Evolutionary conservation across 2,888 invertebrate genomes (phyloP).

Genomic region (Mesoligia furuncula): DNA sequence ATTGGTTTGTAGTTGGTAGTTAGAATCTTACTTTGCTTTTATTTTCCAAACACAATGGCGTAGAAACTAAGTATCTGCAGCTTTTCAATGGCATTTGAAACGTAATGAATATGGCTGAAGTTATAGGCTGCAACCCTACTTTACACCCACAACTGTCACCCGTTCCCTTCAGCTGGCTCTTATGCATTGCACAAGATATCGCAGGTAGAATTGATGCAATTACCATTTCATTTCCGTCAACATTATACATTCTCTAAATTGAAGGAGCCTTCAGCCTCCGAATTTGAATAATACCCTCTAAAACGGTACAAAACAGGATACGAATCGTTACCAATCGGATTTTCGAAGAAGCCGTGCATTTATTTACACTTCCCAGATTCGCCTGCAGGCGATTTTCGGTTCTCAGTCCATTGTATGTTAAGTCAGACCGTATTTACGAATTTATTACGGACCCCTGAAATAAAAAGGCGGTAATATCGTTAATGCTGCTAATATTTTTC

Average conservation of each 20-base stretch:
- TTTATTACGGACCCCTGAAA: conserved; percentile 59
- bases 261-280: conserved; percentile 12
- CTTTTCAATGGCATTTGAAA: conserved; percentile 16
- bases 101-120: background rate
- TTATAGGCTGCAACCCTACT: conserved; percentile 24
- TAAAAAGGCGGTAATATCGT: conserved; percentile 62
- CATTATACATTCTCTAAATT: conserved; percentile 36
- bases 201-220: conserved; percentile 45
- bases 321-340: conserved; percentile 48
- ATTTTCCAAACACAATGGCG: background rate
- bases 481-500: conserved; percentile 61
- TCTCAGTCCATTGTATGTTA: conserved; percentile 64
- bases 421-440: conserved; percentile 40
- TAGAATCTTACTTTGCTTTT: background rate
- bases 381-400: conserved; percentile 53
- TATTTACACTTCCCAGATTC: conserved; percentile 52
- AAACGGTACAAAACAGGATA: conserved; percentile 58
- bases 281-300: conserved; percentile 60
- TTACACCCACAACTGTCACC: conserved; percentile 27
- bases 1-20: background rate
- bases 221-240: conserved; percentile 32
- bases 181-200: conserved; percentile 44
- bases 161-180: conserved; percentile 28
- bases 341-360: conserved; percentile 62
- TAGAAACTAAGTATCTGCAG: background rate